Conservation (phyloP, 2,888 invertebrate genomes). For the Synanthedon myopaeformis region DNA sequence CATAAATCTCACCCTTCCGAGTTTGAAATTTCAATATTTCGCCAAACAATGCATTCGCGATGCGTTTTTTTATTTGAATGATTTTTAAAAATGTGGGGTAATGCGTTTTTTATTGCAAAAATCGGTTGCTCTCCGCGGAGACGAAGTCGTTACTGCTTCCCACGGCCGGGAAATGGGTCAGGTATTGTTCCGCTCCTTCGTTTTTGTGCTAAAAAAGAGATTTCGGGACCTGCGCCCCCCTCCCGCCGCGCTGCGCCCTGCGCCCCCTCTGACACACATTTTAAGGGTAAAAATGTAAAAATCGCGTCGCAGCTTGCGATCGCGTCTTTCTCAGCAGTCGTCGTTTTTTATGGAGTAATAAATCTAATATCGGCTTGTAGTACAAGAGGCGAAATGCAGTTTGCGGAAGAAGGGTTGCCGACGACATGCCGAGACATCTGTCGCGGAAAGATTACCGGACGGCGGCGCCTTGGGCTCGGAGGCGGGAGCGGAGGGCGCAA, state of each 20-base stretch:
- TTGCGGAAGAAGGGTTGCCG: constrained; percentile 26
- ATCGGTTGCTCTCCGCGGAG: constrained; percentile 36
- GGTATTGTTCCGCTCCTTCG: constrained; percentile 56
- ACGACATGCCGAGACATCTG: constrained; percentile 25
- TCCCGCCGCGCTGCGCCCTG: constrained; percentile 8
- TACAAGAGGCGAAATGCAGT: constrained; percentile 30
- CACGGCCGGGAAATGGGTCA: constrained; percentile 70
- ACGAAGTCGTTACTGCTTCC: constrained; percentile 65
- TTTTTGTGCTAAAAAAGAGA: constrained; percentile 65
- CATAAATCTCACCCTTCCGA: constrained; percentile 68
- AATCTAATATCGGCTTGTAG: constrained; percentile 49
- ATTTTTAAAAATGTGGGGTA: constrained; percentile 66
- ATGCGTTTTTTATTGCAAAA: constrained; percentile 65
- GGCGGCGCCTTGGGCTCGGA: constrained; percentile 15
- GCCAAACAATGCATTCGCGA: constrained; percentile 48
- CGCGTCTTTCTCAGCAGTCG: constrained; percentile 52
- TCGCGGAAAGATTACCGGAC: constrained; percentile 31
- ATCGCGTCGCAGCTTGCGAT: constrained; percentile 58
- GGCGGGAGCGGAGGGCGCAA: constrained; percentile 24
- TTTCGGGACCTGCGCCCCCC: constrained; percentile 31
- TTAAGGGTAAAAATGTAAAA: constrained; percentile 62
- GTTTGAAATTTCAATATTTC: constrained; percentile 54
- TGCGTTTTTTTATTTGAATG: constrained; percentile 44
- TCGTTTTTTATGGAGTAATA: constrained; percentile 35
- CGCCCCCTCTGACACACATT: constrained; percentile 62